Percentiles rank a stretch among this genome's conserved stretches.
Evolutionary conservation across 2,113 vertebrate genomes (phyloP).

Genomic region (Dipodomys merriami): DNA sequence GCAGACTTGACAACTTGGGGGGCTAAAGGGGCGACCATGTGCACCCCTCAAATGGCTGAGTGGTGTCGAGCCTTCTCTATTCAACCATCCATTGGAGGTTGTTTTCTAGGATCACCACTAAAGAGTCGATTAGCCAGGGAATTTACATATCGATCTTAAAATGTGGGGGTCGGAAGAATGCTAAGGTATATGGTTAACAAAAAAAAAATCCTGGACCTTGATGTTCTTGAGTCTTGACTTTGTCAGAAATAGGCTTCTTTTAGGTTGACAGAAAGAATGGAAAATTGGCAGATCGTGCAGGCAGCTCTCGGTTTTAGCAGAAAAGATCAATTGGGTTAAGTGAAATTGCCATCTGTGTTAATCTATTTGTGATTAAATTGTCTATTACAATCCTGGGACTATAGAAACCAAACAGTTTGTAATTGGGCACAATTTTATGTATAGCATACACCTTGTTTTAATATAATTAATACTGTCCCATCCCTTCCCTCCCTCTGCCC

Average conservation of each 20-base stretch:
- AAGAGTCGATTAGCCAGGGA: constrained; percentile 78
- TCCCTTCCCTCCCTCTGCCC: not conserved
- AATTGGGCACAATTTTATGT: constrained; percentile 60
- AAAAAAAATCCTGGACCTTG: constrained; percentile 44
- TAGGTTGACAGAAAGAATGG: constrained; percentile 60
- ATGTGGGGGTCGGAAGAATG: constrained; percentile 65
- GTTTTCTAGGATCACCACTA: constrained; percentile 83
- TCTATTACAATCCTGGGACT: constrained; percentile 57
- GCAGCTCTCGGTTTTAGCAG: constrained; percentile 63
- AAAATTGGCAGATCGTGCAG: constrained; percentile 3
- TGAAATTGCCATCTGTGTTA: constrained; percentile 55
- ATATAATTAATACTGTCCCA: constrained; percentile 33
- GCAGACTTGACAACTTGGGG: not conserved
- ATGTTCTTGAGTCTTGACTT: constrained; percentile 70
- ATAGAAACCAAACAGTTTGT: constrained; percentile 53
- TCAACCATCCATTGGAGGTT: constrained; percentile 62
- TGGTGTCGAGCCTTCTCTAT: too few relatives aligned
- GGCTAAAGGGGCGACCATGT: constrained; percentile 44
- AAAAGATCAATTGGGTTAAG: constrained; percentile 39
- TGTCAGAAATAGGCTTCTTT: constrained; percentile 55
- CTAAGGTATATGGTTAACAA: constrained; percentile 62
- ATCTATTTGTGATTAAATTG: constrained; percentile 58
- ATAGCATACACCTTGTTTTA: constrained; percentile 33
- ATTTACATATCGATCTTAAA: constrained; percentile 77
- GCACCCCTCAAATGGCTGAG: too few relatives aligned